These are phyloP conservation scores for Pandemis cinnamomeana DNA, from an alignment of 2,888 invertebrate species.

Conservation along the genomic window DNA sequence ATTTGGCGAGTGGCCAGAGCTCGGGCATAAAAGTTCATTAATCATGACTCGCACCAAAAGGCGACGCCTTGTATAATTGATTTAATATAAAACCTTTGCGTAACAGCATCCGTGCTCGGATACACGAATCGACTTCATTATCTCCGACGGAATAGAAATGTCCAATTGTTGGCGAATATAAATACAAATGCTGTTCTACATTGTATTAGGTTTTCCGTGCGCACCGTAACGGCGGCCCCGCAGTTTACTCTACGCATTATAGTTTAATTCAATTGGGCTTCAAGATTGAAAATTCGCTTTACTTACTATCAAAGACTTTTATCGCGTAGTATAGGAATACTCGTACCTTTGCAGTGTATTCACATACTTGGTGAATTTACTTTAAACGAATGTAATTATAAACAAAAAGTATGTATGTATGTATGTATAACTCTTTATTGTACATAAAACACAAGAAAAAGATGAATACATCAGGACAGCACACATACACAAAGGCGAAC, in stretches of 20 bases:
- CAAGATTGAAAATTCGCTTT: neutral
- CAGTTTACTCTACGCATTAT: slow-evolving; percentile 2
- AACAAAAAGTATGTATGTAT: no score
- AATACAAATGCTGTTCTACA: slow-evolving; percentile 25
- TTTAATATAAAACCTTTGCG: slow-evolving; percentile 54
- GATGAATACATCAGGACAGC: no score
- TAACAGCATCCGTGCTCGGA: slow-evolving; percentile 36
- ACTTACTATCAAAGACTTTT: neutral
- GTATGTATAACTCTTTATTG: no score
- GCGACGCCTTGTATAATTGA: slow-evolving; percentile 57
- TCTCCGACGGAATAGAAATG: slow-evolving; percentile 39
- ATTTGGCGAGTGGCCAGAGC: slow-evolving; percentile 64
- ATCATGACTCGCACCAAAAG: slow-evolving; percentile 55
- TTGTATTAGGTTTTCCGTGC: slow-evolving; percentile 25
- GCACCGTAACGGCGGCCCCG: slow-evolving; percentile 13
- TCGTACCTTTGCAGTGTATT: neutral
- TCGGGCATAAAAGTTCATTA: slow-evolving; percentile 64
- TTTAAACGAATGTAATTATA: no score
- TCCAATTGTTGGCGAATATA: slow-evolving; percentile 27
- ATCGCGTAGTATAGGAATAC: neutral
- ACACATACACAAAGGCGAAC: no score
- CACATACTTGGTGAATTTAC: neutral
- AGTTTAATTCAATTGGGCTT: neutral
- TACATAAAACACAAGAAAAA: no score
- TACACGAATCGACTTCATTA: slow-evolving; percentile 40